These are phyloP conservation scores for Spatulosminthurus flaviceps DNA, from an alignment of 2,888 invertebrate genomes.

Conservation along the genomic window DNA sequence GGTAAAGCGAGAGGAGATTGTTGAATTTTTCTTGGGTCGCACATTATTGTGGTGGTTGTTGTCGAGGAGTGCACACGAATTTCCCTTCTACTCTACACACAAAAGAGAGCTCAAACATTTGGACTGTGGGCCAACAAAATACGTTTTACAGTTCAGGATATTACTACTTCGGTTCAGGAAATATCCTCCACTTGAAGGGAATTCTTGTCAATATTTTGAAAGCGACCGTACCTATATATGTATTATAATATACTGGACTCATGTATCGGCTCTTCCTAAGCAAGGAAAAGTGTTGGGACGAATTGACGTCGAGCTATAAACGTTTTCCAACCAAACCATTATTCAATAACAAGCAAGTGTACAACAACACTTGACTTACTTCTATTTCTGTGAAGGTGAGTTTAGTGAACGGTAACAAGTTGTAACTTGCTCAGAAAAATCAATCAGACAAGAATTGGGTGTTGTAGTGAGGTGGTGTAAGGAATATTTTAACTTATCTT, in stretches of 20 bases:
- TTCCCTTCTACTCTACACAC: neutral
- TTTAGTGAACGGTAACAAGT: slow-evolving; percentile 1
- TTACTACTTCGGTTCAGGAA: too few species aligned
- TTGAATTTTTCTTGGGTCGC: slow-evolving; percentile 42
- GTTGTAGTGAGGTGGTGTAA: neutral
- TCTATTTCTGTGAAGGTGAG: neutral
- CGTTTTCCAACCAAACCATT: neutral
- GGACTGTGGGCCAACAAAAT: neutral
- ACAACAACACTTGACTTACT: neutral
- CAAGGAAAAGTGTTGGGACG: neutral
- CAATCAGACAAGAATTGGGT: neutral
- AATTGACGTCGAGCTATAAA: neutral
- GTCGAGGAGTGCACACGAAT: slow-evolving; percentile 46
- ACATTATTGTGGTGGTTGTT: slow-evolving; percentile 45
- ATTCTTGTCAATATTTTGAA: neutral
- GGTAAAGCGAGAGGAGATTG: slow-evolving; percentile 28
- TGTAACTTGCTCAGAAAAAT: slow-evolving; percentile 7
- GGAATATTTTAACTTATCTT: neutral
- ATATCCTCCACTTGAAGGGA: neutral
- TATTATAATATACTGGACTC: neutral
- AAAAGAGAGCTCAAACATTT: neutral
- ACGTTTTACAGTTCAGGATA: too few species aligned
- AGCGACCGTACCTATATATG: neutral
- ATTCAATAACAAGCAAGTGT: neutral
- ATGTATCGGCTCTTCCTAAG: neutral